Base-by-base conservation (phyloP, 1,140 invertebrate genomes). In the Penaeus japonicus region DNA sequence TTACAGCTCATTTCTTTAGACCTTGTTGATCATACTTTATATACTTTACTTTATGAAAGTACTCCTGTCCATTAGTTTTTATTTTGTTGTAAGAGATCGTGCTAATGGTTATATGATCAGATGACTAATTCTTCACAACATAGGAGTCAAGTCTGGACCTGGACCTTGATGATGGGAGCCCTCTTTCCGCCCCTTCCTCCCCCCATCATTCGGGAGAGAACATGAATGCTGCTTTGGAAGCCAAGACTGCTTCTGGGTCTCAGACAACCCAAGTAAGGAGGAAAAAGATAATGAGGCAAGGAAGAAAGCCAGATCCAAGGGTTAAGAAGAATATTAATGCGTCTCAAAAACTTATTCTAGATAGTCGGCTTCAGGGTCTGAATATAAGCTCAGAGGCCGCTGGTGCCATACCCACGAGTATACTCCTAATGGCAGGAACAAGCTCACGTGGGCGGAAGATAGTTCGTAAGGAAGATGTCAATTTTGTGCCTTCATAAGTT, bases 401-500 rank as follows among this genome's bases (percentile, higher is more conserved):
- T 39, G 20, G 27, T 24, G 18, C 81, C 30, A 59, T 88, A 22
- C 81, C 87, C n/a, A 88, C 80, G 24, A 88, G 87, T 39, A 83
- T 83, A 32, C 80, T 88, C 32, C 81, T 88, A 24, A 83, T 88
- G 87, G 87, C 87, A 20, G 87, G 87, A 12, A 88, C 87, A 20
- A 88, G 87, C 55, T 88, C 87, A 55, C 79, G 87, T 5, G 87
- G 87, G 30, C 55, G 87, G 7, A 88, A 88, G 35, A 83, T 88
- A 47, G 47, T 88, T n/a, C 87, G 87, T n/a, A 88, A 88, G 55
- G 87, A 88, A 77, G 87, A 88, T 62, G 73, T 39, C 7, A 88
- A 84, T 78, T 88, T 88, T 88, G 80, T 88, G 47, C 47, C 47
- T 47, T 47, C 47, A 15, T 47, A 47, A 47, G 10, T 47, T 47